These are phyloP conservation scores for Drosophila ficusphila DNA, from an alignment of 1,140 invertebrate genomes.

Conservation along the genomic window DNA sequence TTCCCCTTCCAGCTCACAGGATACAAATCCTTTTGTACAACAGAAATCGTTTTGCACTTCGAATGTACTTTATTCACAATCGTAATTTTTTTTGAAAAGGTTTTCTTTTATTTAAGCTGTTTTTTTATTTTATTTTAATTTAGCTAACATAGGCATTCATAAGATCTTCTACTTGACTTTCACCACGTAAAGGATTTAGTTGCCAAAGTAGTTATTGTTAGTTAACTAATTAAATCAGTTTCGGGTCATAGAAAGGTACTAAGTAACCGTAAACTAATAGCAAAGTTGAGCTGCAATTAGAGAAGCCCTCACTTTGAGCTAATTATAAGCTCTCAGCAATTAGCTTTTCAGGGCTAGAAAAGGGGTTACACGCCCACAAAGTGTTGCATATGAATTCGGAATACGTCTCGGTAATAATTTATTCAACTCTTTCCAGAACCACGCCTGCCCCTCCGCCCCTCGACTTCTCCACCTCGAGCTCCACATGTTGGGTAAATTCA, in stretches of 20 bases:
- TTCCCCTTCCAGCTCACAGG: background rate
- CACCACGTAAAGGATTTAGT: background rate
- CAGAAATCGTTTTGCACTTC: background rate
- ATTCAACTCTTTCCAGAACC: slow-evolving; percentile 23
- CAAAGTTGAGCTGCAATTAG: background rate
- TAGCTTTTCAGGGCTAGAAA: background rate
- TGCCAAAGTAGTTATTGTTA: background rate
- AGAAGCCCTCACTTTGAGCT: background rate
- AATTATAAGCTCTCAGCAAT: background rate
- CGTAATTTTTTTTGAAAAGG: too few species aligned
- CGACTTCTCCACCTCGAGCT: background rate
- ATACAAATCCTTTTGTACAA: background rate
- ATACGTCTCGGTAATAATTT: slow-evolving; percentile 4
- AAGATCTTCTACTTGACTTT: background rate
- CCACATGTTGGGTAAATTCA: slow-evolving; percentile 83
- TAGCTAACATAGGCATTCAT: too few species aligned
- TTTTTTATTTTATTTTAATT: too few species aligned
- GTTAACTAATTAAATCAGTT: background rate
- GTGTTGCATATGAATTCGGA: background rate
- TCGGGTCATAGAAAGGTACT: background rate
- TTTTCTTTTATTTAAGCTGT: too few species aligned
- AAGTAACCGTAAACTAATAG: background rate
- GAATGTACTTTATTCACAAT: too few species aligned
- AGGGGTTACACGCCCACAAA: background rate
- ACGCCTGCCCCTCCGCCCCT: background rate